These are phyloP conservation scores for Gasterosteus aculeatus DNA, from an alignment of 2,113 vertebrate genomes.

Conservation along the genomic window DNA sequence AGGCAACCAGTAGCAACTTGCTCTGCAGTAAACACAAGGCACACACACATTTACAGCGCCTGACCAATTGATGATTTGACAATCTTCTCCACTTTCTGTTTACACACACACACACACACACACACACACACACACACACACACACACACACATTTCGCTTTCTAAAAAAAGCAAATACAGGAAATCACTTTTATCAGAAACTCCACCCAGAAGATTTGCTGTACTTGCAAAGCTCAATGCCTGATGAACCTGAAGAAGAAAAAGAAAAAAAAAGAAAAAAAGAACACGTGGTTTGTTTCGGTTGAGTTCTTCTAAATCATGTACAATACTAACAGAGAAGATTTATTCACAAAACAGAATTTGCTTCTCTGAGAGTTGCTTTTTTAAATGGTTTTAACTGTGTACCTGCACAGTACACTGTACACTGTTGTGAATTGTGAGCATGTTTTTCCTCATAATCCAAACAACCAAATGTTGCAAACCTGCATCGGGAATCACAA, in stretches of 20 bases:
- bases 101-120: conserved; percentile 3
- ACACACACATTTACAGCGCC: conserved; percentile 10
- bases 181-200: conserved; percentile 80
- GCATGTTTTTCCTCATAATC: too few species aligned
- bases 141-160: neutral
- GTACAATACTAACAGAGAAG: neutral
- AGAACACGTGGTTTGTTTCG: neutral
- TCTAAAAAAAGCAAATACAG: conserved; percentile 76
- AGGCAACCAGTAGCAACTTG: conserved; percentile 63
- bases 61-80: conserved; percentile 55
- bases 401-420: too few species aligned
- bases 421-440: too few species aligned
- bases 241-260: neutral
- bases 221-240: conserved; percentile 28
- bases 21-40: conserved; percentile 53
- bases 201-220: conserved; percentile 56
- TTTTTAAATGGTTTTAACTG: too few species aligned
- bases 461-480: too few species aligned
- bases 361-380: too few species aligned
- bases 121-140: neutral
- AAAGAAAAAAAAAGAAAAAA: neutral
- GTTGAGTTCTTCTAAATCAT: neutral
- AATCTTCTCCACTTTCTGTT: conserved; percentile 56
- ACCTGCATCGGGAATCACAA: too few species aligned
- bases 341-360: too few species aligned